Base-by-base conservation (phyloP, 2,888 invertebrate species). In the Eueremaeus valkanovi region DNA sequence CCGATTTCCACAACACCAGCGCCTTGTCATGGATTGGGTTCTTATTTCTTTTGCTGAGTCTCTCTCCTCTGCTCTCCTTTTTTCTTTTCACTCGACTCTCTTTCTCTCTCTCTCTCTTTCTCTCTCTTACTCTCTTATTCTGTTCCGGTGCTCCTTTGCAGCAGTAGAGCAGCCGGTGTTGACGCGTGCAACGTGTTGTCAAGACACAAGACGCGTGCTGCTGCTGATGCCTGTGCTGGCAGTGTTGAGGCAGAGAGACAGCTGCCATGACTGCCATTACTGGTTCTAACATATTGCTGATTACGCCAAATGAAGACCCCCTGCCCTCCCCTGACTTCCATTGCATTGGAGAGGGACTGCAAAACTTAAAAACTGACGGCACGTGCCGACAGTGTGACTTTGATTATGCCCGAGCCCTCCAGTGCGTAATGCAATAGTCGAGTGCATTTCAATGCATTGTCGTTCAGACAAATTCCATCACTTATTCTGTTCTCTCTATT, bases 121-220 rank as follows among this genome's bases (percentile, higher is more conserved):
- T 66, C n/a, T 66, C 18, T 66, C 21, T 58, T 58, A 16, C n/a
- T 29, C 58, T 58, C 58, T 58, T 58, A 58, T 58, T 29, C 58
- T 58, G 13, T 58, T 58, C 58, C 58, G 9, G 58, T 58, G 58
- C 58, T 29, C 29, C 6, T 31, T 29, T 24, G 13, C 29, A 58
- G 18, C 27, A 58, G 58, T 13, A 66, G 36, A 66, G 66, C 66
- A 66, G 66, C 66, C 66, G 66, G 66, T 66, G 66, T 66, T 66
- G 33, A 66, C 66, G 66, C 66, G 66, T 66, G 66, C 66, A 66
- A 66, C 66, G 66, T 66, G 66, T 58, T 58, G 58, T 58, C 66
- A 66, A 66, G 66, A 66, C 66, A 36, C 66, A 66, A 66, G 66
- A 66, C 66, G 66, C 66, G 66, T 66, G 66, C 66, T 61, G 61